phyloP scores from a whole-genome alignment of 2,797 vertebrate species.

The Gymnothorax reevesii region DNA sequence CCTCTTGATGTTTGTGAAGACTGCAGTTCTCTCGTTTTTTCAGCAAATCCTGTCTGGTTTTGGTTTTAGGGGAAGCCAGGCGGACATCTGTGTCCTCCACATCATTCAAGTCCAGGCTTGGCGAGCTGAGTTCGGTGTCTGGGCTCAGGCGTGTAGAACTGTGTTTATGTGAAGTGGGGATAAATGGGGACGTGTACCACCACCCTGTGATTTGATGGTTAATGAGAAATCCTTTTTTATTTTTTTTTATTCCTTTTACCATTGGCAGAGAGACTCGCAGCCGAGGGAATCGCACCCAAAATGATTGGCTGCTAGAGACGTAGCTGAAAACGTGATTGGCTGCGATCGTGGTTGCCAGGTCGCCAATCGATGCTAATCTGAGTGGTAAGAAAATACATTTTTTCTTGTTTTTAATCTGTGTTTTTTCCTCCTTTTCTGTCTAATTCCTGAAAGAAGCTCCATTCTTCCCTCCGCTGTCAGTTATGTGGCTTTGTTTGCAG shows the following conservation, averaged over 20 bases:
- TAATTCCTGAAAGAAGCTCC: not conserved
- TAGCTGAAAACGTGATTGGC: conserved; percentile 60
- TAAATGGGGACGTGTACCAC: not conserved
- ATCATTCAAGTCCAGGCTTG: not conserved
- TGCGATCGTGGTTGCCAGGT: conserved; percentile 4
- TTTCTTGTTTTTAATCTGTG: not conserved
- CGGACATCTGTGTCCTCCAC: not conserved
- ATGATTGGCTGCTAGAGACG: conserved; percentile 63
- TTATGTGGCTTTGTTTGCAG: not conserved
- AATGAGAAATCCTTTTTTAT: not conserved
- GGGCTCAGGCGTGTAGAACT: not conserved
- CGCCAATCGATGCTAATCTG: conserved; percentile 37
- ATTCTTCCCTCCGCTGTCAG: too few species aligned
- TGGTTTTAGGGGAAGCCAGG: not conserved
- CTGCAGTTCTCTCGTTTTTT: not conserved
- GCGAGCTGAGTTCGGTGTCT: conserved; percentile 1
- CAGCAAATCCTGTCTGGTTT: conserved; percentile 1
- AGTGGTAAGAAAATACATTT: conserved; percentile 22
- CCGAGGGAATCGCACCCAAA: conserved; percentile 52
- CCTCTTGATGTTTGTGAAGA: not conserved
- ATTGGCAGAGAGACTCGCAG: not conserved
- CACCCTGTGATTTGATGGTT: not conserved
- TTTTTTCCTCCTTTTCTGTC: not conserved
- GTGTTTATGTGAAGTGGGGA: not conserved
- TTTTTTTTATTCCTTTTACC: not conserved